These are phyloP conservation scores for Penaeus indicus DNA, from an alignment of 1,140 invertebrate genomes.

Conservation along the genomic window DNA sequence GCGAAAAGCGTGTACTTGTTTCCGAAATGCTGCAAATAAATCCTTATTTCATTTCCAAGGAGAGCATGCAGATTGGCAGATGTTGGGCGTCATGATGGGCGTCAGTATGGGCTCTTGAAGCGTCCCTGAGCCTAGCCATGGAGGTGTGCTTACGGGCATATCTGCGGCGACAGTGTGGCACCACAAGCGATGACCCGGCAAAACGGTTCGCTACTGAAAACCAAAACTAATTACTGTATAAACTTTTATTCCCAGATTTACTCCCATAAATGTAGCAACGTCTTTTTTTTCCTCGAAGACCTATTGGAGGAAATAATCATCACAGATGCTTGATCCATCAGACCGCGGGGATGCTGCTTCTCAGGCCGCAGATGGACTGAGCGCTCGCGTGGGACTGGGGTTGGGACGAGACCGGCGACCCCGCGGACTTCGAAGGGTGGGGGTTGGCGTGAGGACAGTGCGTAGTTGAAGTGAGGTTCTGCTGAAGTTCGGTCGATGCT, in stretches of 20 bases:
- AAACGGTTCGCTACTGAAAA: neutral
- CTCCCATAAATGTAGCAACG: slow-evolving; percentile 16
- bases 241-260: slow-evolving; percentile 30
- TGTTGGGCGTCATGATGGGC: no score
- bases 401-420: neutral
- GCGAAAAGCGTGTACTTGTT: no score
- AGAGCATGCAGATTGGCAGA: no score
- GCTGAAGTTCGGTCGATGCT: neutral
- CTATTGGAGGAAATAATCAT: slow-evolving; percentile 19
- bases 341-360: neutral
- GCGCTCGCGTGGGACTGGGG: no score
- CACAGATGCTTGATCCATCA: slow-evolving; percentile 35
- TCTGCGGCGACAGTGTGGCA: no score
- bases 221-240: slow-evolving; percentile 3
- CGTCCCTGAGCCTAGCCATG: no score
- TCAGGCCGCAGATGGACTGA: slow-evolving; percentile 12
- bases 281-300: neutral
- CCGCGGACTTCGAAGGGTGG: neutral
- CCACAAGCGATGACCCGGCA: no score
- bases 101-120: no score
- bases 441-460: neutral
- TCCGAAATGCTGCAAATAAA: no score
- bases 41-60: no score
- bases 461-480: neutral
- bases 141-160: no score